Evolutionary conservation across 2,797 vertebrate species (phyloP).

Genomic region (Holocentrus rufus): DNA sequence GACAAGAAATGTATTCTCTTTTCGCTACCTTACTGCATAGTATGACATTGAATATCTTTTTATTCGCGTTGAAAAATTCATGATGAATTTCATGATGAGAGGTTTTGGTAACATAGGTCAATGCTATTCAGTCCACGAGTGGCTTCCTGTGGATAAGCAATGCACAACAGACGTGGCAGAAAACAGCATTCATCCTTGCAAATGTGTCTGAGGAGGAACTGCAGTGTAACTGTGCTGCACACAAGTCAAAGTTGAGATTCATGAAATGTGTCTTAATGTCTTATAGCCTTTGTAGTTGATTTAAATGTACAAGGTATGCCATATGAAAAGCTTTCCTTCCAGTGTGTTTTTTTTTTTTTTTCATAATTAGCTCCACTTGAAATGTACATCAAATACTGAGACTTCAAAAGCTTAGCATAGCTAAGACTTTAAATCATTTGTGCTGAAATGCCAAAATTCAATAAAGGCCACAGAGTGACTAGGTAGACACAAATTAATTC

Average conservation of each 20-base stretch:
- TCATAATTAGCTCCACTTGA: conserved; percentile 31
- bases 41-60: conserved; percentile 36
- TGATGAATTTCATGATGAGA: conserved; percentile 50
- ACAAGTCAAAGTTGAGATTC: conserved; percentile 4
- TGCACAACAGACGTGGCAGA: conserved; percentile 36
- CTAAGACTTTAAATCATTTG: conserved; percentile 32
- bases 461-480: conserved; percentile 30
- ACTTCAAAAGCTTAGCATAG: conserved; percentile 22
- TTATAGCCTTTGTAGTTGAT: background rate
- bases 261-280: background rate
- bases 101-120: conserved; percentile 52
- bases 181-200: conserved; percentile 46
- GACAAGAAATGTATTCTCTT: background rate
- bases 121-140: conserved; percentile 42
- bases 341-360: background rate
- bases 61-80: conserved; percentile 33
- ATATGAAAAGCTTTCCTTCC: conserved; percentile 9
- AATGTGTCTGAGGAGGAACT: background rate
- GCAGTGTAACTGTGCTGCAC: conserved; percentile 29
- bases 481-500: conserved; percentile 40
- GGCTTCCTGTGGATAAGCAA: conserved; percentile 57
- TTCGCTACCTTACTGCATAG: background rate
- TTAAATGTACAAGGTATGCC: conserved; percentile 1
- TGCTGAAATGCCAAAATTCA: conserved; percentile 38
- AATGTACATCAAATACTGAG: conserved; percentile 32